These are phyloP conservation scores for Astropecten irregularis DNA, from an alignment of 53 echinoderm and acorn worm species.

Conservation along the genomic window DNA sequence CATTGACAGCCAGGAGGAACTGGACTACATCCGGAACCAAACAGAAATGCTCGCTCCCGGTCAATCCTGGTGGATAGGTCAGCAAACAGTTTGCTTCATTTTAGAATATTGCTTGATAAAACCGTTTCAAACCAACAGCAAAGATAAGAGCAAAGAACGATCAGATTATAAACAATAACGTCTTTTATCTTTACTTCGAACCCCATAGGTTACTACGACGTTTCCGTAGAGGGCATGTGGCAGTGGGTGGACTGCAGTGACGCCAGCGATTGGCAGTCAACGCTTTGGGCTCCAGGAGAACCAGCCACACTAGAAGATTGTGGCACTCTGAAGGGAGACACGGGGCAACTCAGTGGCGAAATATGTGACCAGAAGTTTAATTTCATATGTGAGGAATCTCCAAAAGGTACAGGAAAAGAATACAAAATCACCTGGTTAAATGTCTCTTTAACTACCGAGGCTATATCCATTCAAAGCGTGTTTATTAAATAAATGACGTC, in stretches of 20 bases:
- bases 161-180: no score
- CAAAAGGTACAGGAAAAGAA: conserved; percentile 70
- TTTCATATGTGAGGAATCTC: conserved; percentile 59
- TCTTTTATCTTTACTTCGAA: no score
- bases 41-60: background rate
- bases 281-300: conserved; percentile 59
- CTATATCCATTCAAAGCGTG: no score
- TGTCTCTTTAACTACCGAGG: no score
- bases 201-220: conserved; percentile 74
- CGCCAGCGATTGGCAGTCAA: conserved; percentile 54
- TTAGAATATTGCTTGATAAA: no score
- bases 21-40: conserved; percentile 57
- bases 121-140: no score
- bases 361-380: conserved; percentile 56
- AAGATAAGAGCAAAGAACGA: no score
- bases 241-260: conserved; percentile 70
- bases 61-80: conserved; percentile 35
- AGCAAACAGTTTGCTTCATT: no score
- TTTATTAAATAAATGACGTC: no score
- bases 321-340: conserved; percentile 31
- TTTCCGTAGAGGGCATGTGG: conserved; percentile 70
- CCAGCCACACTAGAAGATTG: conserved; percentile 61
- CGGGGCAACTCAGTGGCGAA: conserved; percentile 24
- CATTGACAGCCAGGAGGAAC: conserved; percentile 66
- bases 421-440: no score